A percentile compares a stretch with the other conserved stretches of the same genome.
phyloP scores from a whole-genome alignment of 2,113 vertebrate genomes.

The Sterna hirundo region DNA sequence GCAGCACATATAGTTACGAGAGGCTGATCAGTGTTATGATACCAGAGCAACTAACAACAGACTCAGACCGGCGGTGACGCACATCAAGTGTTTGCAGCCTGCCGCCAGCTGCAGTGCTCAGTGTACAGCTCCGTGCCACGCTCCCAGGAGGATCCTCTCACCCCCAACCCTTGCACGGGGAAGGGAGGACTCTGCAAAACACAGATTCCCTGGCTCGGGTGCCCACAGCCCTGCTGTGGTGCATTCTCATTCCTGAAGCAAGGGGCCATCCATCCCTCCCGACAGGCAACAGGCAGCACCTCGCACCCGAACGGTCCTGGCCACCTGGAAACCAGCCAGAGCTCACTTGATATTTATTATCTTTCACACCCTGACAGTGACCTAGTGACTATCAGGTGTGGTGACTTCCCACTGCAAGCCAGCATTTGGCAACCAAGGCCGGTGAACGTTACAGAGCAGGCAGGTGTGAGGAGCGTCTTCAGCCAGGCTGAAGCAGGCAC shows the following conservation, averaged over 20 bases:
- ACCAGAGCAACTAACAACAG: background rate
- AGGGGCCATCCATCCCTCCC: background rate
- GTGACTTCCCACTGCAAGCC: background rate
- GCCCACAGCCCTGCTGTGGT: background rate
- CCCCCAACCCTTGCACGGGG: background rate
- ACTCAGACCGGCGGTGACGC: rapidly evolving
- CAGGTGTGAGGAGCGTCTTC: background rate
- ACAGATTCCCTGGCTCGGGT: background rate
- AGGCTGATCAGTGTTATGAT: background rate
- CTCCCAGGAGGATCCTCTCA: background rate
- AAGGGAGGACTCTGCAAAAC: background rate
- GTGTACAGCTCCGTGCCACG: background rate
- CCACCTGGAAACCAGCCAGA: background rate
- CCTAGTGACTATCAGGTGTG: background rate
- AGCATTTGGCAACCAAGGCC: background rate
- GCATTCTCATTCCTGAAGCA: background rate
- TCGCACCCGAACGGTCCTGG: background rate
- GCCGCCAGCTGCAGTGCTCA: background rate
- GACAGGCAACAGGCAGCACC: background rate
- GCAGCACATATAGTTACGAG: background rate
- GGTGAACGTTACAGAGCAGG: background rate
- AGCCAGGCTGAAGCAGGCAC: background rate
- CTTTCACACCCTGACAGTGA: background rate
- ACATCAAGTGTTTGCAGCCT: background rate
- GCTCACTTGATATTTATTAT: background rate